Evolutionary conservation across 2,888 invertebrate species (phyloP), one percentile per base, ranked within the genome.

Genomic region (Harpalus rubripes): DNA sequence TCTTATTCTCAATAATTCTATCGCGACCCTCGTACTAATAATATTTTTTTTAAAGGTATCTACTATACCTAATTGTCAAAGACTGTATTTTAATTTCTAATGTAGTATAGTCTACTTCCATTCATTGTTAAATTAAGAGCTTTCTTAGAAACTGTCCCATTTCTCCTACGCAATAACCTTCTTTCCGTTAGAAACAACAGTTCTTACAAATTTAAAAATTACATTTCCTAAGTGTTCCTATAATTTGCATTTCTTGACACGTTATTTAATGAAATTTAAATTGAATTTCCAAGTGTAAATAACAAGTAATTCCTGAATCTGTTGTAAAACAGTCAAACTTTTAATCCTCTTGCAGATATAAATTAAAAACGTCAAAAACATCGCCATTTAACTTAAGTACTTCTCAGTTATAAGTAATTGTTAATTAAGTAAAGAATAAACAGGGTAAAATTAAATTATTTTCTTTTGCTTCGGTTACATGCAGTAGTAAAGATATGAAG

Each of bases 361-460:
- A 74, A 74, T 74, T 74, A 74, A 74, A 74, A 52, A 52, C 44
- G 74, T n/a, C 74, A 74, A 52, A 22, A 74, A 74, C 74, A 74
- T 74, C 52, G 18, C 44, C 41, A 52, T 63, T 63, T 12, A 68
- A n/a, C 26, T 39, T 15, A 32, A 65, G 32, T n/a, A 32, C 32
- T 32, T 32, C 32, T 7, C n/a, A 68, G 12, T 22, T 74, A 10
- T 8, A 52, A 44, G 52, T 22, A 74, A 74, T 74, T 74, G 52
- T 74, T 74, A 74, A 74, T 74, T 74, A 74, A 52, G 22, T 1
- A 52, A 74, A 74, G 16, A 52, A 18, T 74, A 18, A 74, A 74
- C 18, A 18, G 44, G 52, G 52, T 74, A 8, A 74, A 74, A 52
- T 74, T 52, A 1, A 8, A 10, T 44, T 74, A 52, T 16, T 74